These are phyloP conservation scores for Chaetops frenatus DNA, from an alignment of 2,113 vertebrate species.

Conservation along the genomic window DNA sequence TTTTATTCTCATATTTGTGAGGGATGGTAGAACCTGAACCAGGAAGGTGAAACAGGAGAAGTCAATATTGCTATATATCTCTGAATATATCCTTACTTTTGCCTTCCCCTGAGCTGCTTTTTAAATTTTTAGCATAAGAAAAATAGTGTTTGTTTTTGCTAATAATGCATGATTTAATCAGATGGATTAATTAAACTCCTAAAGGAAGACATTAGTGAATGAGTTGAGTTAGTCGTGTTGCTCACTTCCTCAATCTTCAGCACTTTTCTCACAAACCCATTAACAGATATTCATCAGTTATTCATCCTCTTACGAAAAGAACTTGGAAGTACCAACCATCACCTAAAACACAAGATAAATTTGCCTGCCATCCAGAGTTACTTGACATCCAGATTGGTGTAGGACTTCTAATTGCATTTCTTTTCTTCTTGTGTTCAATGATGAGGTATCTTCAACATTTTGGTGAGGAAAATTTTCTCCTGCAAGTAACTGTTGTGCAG, in stretches of 20 bases:
- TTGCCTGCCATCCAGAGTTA: background rate
- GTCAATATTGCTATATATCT: background rate
- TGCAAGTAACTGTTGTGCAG: background rate
- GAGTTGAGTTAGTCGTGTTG: background rate
- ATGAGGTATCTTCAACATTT: background rate
- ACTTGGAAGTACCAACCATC: background rate
- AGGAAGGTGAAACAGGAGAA: background rate
- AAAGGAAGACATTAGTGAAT: background rate
- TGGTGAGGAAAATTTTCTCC: background rate
- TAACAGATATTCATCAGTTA: background rate
- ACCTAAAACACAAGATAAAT: background rate
- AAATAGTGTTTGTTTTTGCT: background rate
- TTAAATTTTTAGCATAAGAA: background rate
- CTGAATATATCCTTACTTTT: background rate
- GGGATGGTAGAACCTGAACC: background rate
- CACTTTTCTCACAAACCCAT: background rate
- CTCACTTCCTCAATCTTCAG: background rate
- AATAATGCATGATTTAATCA: background rate
- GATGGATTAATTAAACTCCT: background rate
- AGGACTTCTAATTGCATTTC: background rate
- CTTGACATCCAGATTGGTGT: background rate
- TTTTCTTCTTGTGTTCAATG: background rate
- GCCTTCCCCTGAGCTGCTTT: background rate
- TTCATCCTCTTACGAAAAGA: background rate
- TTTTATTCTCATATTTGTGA: slow-evolving; percentile 12